Evolutionary conservation across 2,888 invertebrate genomes (phyloP).

Genomic region (Microchrysa polita): DNA sequence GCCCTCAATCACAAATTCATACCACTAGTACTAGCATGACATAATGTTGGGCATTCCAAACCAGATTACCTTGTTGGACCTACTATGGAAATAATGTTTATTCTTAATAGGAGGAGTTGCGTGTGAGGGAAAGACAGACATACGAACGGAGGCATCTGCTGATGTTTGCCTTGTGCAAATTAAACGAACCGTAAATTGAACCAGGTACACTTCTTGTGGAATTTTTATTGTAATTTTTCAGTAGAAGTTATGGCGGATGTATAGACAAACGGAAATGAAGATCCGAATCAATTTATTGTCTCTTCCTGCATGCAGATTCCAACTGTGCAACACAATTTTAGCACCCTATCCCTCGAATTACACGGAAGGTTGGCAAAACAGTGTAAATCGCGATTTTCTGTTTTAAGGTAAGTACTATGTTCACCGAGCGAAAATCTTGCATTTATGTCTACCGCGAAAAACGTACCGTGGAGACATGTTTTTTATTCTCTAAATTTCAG

Average conservation of each 20-base stretch:
- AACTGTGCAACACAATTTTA: too few relatives aligned
- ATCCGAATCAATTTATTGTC: background rate
- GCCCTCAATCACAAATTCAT: background rate
- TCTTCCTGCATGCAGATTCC: too few relatives aligned
- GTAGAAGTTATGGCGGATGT: background rate
- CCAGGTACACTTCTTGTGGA: background rate
- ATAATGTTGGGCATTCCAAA: background rate
- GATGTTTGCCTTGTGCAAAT: background rate
- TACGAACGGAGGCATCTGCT: conserved; percentile 6
- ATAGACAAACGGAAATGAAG: background rate
- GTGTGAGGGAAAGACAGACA: too few relatives aligned
- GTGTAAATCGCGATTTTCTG: too few relatives aligned
- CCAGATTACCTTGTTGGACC: background rate
- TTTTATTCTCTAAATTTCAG: too few relatives aligned
- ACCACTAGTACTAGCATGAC: background rate
- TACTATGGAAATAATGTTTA: background rate
- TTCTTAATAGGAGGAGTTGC: background rate
- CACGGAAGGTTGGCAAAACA: too few relatives aligned
- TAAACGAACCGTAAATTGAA: background rate
- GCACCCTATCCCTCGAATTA: too few relatives aligned
- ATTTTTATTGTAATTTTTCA: background rate
- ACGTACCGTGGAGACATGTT: too few relatives aligned
- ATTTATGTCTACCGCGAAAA: too few relatives aligned
- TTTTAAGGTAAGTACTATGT: too few relatives aligned
- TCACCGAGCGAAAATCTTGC: too few relatives aligned